Conservation (phyloP, 2,797 vertebrate genomes). For the Brachymystax lenok region DNA sequence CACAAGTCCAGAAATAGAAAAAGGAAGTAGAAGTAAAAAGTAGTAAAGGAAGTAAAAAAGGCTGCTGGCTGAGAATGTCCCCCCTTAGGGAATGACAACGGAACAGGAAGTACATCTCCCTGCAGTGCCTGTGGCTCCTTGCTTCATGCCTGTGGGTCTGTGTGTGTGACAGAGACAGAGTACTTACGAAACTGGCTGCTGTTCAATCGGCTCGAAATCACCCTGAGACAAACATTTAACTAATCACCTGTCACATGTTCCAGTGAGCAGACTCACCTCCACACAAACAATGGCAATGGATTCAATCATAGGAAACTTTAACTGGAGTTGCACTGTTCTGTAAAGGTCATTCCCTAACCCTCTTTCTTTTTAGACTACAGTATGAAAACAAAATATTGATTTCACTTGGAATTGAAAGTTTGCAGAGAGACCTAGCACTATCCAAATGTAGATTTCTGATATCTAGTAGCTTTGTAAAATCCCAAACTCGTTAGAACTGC, state of each 20-base stretch:
- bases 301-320: background rate
- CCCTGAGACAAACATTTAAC: conserved; percentile 21
- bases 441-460: background rate
- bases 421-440: background rate
- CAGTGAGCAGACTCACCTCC: background rate
- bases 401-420: background rate
- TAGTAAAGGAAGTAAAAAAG: background rate
- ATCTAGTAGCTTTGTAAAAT: background rate
- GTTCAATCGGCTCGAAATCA: conserved; percentile 17
- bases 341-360: background rate
- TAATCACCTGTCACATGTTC: conserved; percentile 30
- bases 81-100: background rate
- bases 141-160: background rate
- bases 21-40: background rate
- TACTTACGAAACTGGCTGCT: background rate
- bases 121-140: conserved; percentile 3
- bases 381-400: background rate
- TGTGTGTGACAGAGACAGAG: conserved; percentile 21
- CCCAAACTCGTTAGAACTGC: background rate
- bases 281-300: background rate
- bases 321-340: background rate
- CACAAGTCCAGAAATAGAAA: background rate
- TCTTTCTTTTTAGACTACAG: background rate
- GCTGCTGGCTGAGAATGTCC: background rate
- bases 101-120: background rate